Evolutionary conservation across 2,113 vertebrate species (phyloP).

Genomic region (Cavia aperea): DNA sequence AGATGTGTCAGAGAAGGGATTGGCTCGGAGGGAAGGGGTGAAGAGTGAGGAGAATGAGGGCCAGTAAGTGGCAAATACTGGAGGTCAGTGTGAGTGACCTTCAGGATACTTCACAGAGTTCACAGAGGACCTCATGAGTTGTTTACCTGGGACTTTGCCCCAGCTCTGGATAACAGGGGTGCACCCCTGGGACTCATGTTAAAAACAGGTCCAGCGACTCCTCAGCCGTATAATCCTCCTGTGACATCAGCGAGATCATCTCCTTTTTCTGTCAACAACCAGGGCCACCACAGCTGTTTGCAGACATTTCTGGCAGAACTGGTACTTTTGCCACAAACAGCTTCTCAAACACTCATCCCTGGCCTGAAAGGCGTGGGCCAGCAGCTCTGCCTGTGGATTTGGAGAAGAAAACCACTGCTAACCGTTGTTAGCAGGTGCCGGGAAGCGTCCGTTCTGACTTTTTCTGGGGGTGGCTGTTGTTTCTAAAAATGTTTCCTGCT

Average conservation of each 20-base stretch:
- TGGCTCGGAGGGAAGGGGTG: background rate
- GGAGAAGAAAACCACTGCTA: background rate
- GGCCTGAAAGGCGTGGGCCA: constrained; percentile 10
- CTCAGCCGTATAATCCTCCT: constrained; percentile 44
- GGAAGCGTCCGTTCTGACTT: background rate
- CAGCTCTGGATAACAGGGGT: background rate
- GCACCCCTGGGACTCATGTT: constrained; percentile 50
- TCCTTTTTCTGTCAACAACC: constrained; percentile 54
- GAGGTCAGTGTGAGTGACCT: background rate
- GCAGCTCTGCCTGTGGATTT: background rate
- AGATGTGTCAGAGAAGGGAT: background rate
- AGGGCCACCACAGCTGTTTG: constrained; percentile 54
- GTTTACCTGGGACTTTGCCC: background rate
- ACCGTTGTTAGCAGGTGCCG: background rate
- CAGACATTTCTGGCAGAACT: constrained; percentile 18
- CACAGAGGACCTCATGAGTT: background rate
- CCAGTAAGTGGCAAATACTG: background rate
- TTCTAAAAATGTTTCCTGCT: constrained; percentile 45
- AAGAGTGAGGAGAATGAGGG: rapidly evolving
- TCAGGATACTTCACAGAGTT: background rate
- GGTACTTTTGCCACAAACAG: background rate
- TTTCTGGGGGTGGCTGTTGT: background rate
- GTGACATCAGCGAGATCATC: constrained; percentile 37
- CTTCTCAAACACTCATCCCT: background rate
- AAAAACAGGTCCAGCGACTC: constrained; percentile 58